Percentiles rank a stretch among this genome's conserved stretches.
Conservation (phyloP, 2,797 vertebrate genomes). For the Phrynocephalus guinanensis region DNA sequence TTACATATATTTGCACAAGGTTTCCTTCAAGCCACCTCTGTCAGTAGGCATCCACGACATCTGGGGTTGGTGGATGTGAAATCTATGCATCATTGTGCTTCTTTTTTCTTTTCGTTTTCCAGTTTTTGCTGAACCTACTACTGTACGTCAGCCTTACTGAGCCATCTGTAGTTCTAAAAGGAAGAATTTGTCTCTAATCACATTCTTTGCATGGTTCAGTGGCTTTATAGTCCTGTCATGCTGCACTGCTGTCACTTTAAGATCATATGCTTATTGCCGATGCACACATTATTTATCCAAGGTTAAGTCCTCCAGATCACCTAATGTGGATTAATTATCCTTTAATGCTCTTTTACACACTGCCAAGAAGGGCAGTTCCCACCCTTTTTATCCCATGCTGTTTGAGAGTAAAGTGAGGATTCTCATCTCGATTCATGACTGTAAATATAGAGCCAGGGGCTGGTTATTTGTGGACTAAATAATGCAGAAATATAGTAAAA, state of each 20-base stretch:
- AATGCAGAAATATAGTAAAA: neutral
- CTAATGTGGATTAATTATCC: neutral
- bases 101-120: neutral
- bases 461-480: neutral
- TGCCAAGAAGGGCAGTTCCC: neutral
- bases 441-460: neutral
- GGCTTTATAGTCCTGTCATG: neutral
- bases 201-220: neutral
- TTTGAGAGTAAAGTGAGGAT: neutral
- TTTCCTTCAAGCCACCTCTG: neutral
- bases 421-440: neutral
- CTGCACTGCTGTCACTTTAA: neutral
- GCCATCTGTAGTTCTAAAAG: neutral
- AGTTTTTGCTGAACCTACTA: too few relatives aligned
- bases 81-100: neutral
- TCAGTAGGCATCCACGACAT: too few relatives aligned
- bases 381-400: too few relatives aligned
- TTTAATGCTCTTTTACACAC: neutral
- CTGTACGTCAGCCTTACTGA: neutral
- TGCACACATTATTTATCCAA: neutral
- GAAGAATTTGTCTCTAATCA: neutral
- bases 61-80: neutral
- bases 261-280: neutral
- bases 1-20: neutral
- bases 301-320: neutral